A percentile compares a stretch with the other conserved stretches of the same genome.
Evolutionary conservation across 2,113 vertebrate species (phyloP).

Genomic region (Dolichallabes microphthalmus): DNA sequence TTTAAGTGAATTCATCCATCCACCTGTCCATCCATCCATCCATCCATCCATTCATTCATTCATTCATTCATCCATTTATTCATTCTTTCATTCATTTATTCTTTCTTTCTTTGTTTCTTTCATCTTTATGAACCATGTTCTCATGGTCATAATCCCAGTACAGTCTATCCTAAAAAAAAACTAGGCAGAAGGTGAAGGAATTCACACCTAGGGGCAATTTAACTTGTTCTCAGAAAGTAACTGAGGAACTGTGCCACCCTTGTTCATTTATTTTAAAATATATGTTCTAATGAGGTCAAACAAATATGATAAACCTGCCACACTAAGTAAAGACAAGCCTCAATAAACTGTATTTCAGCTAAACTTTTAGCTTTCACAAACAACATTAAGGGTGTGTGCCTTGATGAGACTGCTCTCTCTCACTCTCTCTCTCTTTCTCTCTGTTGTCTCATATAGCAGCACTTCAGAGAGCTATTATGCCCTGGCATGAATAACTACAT

Average conservation of each 20-base stretch:
- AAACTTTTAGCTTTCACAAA: not conserved
- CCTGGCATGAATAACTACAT: constrained; percentile 15
- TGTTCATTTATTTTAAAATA: not conserved
- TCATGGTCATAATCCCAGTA: not conserved
- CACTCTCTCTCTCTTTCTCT: not conserved
- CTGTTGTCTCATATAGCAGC: not conserved
- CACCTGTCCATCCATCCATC: too few relatives aligned
- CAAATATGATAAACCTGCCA: not conserved
- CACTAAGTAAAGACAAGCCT: not conserved
- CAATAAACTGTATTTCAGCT: not conserved
- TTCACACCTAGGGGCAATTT: not conserved
- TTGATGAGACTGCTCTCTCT: not conserved
- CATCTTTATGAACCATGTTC: not conserved
- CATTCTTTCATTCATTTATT: not conserved
- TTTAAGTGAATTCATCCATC: not conserved
- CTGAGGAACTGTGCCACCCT: not conserved
- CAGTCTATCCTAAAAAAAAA: not conserved
- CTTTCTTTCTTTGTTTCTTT: not conserved
- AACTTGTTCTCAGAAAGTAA: not conserved
- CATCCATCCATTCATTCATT: too few relatives aligned
- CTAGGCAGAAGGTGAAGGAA: not conserved
- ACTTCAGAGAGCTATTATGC: constrained; percentile 11
- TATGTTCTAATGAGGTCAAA: not conserved
- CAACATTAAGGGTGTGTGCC: not conserved
- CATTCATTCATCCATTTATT: not conserved